A percentile compares a stretch with the other conserved stretches of the same genome.
These are phyloP conservation scores for Athetis lepigone DNA, from an alignment of 2,888 invertebrate genomes.

Conservation along the genomic window DNA sequence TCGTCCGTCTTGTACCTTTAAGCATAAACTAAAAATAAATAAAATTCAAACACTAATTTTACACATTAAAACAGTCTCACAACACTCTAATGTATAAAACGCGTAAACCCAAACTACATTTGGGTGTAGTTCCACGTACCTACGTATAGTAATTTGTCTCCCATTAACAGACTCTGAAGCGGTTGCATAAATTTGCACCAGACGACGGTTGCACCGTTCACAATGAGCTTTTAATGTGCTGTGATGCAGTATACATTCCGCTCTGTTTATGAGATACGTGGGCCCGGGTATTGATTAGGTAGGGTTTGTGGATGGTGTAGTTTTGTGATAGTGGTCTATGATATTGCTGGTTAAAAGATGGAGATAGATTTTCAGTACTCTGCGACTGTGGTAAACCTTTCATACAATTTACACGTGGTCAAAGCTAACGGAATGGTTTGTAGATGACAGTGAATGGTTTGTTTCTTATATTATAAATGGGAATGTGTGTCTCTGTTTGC, in stretches of 20 bases:
- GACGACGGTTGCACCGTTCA: conserved; percentile 54
- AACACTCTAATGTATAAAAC: conserved; percentile 24
- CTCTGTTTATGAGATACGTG: conserved; percentile 56
- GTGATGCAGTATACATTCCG: conserved; percentile 51
- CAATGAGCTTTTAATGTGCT: conserved; percentile 68
- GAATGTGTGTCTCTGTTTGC: no score
- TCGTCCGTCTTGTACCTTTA: no score
- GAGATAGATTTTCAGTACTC: no score
- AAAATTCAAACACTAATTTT: background rate
- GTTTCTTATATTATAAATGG: no score
- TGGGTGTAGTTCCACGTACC: background rate
- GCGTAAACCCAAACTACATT: conserved; percentile 30
- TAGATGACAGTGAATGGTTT: no score
- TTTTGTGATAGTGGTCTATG: background rate
- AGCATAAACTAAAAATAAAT: no score
- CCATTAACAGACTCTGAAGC: conserved; percentile 60
- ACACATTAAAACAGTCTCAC: conserved; percentile 1
- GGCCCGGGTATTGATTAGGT: conserved; percentile 47
- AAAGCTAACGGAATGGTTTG: no score
- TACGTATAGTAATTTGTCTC: conserved; percentile 66
- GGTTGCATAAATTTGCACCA: conserved; percentile 70
- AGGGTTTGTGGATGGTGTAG: conserved; percentile 8
- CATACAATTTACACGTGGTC: no score
- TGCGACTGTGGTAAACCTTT: no score
- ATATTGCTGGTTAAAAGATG: no score